phyloP scores from a whole-genome alignment of 1,140 invertebrate genomes.

The Acarapis woodi region DNA sequence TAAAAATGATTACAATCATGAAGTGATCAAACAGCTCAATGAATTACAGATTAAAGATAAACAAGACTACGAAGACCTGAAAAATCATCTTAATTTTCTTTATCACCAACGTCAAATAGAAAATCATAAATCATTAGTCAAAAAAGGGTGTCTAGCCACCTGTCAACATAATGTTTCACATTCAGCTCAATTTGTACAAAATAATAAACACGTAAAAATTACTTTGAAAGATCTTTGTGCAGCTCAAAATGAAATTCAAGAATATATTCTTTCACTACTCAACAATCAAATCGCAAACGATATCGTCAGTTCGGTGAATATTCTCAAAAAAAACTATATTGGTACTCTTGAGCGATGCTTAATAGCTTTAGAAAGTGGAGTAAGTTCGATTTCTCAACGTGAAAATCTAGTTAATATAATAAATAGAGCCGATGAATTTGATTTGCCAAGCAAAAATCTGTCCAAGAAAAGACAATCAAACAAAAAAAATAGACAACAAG shows the following conservation, averaged over 20 bases:
- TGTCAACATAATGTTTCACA: no score
- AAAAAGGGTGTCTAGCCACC: no score
- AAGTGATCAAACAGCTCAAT: no score
- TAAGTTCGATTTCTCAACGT: background rate
- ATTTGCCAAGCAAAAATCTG: background rate
- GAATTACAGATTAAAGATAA: no score
- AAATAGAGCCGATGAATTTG: background rate
- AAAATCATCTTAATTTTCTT: no score
- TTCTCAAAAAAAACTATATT: constrained; percentile 46
- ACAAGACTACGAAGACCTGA: no score
- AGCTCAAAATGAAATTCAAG: constrained; percentile 43
- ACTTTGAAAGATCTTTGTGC: no score
- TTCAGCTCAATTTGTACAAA: no score
- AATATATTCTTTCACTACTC: constrained; percentile 35
- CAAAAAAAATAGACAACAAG: background rate
- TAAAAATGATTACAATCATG: no score
- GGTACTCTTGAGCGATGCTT: constrained; percentile 40
- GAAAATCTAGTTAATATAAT: background rate
- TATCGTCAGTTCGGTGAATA: constrained; percentile 47
- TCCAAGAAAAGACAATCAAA: background rate
- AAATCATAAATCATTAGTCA: no score
- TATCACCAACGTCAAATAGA: no score
- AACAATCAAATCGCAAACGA: constrained; percentile 47
- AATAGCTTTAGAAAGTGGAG: constrained; percentile 26
- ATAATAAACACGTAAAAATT: no score